A percentile compares a stretch with the other conserved stretches of the same genome.
Conservation (phyloP, 2,113 vertebrate genomes). For the Poeciliopsis turrubarensis region DNA sequence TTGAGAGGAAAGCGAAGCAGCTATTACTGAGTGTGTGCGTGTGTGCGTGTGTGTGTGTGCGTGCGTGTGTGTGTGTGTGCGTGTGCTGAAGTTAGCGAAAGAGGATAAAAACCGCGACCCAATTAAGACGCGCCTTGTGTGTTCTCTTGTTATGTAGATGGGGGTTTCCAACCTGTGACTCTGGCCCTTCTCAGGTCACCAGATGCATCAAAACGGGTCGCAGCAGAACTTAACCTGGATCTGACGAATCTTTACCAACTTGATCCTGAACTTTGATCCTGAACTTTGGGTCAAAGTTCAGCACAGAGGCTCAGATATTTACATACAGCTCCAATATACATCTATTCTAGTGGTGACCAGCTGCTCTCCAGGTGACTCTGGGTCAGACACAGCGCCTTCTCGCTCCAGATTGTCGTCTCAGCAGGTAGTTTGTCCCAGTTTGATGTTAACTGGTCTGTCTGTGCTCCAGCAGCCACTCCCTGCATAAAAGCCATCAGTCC, state of each 20-base stretch:
- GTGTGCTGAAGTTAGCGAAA: constrained; percentile 34
- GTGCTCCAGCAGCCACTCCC: constrained; percentile 68
- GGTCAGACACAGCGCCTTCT: too few relatives aligned
- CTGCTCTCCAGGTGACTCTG: too few relatives aligned
- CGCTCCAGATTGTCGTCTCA: not conserved
- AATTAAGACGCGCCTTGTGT: constrained; percentile 44
- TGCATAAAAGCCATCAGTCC: constrained; percentile 77
- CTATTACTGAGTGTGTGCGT: constrained; percentile 31
- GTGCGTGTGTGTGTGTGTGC: constrained; percentile 14
- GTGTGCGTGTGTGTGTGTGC: constrained; percentile 10
- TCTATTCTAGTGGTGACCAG: not conserved
- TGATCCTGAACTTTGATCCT: too few relatives aligned
- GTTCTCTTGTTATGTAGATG: constrained; percentile 7
- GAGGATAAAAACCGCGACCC: constrained; percentile 59
- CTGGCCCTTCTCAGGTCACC: not conserved
- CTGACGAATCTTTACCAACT: too few relatives aligned
- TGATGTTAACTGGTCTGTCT: constrained; percentile 8
- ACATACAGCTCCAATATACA: not conserved
- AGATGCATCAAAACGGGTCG: not conserved
- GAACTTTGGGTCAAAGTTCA: too few relatives aligned
- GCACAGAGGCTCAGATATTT: not conserved
- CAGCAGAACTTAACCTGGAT: not conserved
- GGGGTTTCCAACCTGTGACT: constrained; percentile 11
- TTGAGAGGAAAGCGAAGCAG: constrained; percentile 55
- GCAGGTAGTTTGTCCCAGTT: not conserved